These are phyloP conservation scores for Augiades crinisus DNA, from an alignment of 2,888 invertebrate genomes.

Conservation along the genomic window DNA sequence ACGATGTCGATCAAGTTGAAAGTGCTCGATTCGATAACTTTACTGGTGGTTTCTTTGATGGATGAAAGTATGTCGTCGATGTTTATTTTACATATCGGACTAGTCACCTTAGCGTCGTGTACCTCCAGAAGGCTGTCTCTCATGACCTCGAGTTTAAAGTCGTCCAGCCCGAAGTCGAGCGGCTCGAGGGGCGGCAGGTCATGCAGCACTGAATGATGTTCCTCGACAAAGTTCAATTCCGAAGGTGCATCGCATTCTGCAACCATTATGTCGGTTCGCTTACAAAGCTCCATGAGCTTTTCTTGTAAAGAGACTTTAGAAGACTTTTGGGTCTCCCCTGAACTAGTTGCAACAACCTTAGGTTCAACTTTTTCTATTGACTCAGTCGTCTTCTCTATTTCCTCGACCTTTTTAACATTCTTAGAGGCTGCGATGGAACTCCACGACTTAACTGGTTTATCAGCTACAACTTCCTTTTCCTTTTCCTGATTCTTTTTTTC, in stretches of 20 bases:
- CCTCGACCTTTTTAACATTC: conserved; percentile 45
- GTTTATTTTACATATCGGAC: conserved; percentile 73
- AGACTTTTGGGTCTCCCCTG: conserved; percentile 31
- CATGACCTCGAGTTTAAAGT: conserved; percentile 72
- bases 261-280: conserved; percentile 72
- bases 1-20: conserved; percentile 70
- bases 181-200: conserved; percentile 66
- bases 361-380: conserved; percentile 31
- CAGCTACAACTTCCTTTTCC: conserved; percentile 40
- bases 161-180: conserved; percentile 67
- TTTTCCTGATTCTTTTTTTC: conserved; percentile 40
- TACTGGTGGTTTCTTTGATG: conserved; percentile 61
- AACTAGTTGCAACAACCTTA: conserved; percentile 25
- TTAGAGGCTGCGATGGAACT: conserved; percentile 75
- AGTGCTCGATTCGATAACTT: conserved; percentile 58
- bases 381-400: conserved; percentile 30
- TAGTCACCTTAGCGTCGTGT: conserved; percentile 54
- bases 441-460: conserved; percentile 74
- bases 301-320: conserved; percentile 58
- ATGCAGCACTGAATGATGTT: conserved; percentile 62
- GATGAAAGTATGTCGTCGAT: conserved; percentile 71
- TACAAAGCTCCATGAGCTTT: conserved; percentile 67
- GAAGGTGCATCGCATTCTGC: conserved; percentile 72
- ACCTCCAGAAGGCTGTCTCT: conserved; percentile 66
- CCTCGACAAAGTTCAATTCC: conserved; percentile 70